These are phyloP conservation scores for Pipistrellus pipistrellus DNA, from an alignment of 2,797 vertebrate species.

Conservation along the genomic window DNA sequence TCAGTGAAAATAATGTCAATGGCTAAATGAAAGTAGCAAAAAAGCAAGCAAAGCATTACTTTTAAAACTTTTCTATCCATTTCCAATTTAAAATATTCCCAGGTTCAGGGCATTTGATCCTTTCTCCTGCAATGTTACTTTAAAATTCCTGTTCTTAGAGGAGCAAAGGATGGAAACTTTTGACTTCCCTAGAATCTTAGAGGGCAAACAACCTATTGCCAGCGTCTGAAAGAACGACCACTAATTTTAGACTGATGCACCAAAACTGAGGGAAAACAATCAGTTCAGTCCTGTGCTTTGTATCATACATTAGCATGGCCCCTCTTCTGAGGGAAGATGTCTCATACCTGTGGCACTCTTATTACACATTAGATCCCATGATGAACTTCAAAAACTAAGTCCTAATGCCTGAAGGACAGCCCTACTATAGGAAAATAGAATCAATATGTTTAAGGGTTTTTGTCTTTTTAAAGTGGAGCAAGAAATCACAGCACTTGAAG, in stretches of 20 bases:
- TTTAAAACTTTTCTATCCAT: neutral
- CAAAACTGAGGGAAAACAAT: neutral
- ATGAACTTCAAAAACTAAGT: neutral
- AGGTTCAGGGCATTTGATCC: neutral
- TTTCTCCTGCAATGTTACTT: neutral
- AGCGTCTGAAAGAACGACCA: neutral
- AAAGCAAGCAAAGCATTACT: neutral
- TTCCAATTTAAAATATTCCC: neutral
- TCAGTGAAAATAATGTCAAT: neutral
- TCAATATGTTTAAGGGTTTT: neutral
- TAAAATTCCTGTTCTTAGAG: neutral
- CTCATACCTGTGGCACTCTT: neutral
- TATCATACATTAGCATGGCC: neutral
- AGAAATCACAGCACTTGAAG: constrained; percentile 22
- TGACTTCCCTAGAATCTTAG: neutral
- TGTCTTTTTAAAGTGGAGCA: neutral
- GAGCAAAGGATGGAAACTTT: neutral
- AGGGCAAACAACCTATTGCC: neutral
- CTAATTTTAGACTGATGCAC: neutral
- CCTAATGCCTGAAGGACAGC: neutral
- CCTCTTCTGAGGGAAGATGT: neutral
- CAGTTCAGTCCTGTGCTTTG: neutral
- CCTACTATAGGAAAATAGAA: neutral
- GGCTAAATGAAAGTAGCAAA: constrained; percentile 5
- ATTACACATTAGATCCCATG: neutral